A percentile compares a stretch with the other conserved stretches of the same genome.
These are phyloP conservation scores for Plecturocebus donacophilus DNA, from an alignment of 2,113 vertebrate genomes.

Conservation along the genomic window DNA sequence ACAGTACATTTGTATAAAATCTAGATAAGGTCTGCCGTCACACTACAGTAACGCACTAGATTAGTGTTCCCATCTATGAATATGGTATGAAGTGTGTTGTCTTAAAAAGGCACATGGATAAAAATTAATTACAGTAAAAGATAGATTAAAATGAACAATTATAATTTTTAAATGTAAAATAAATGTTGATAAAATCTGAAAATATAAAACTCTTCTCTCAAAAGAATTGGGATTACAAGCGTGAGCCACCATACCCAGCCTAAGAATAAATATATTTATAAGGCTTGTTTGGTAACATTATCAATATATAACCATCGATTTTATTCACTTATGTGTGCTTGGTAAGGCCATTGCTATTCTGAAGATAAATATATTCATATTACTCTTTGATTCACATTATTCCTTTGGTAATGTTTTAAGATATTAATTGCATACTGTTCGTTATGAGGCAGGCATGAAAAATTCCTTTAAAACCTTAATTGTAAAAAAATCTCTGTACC, in stretches of 20 bases:
- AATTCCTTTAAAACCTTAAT: background rate
- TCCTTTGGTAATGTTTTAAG: background rate
- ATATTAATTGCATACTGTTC: background rate
- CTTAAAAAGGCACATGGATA: background rate
- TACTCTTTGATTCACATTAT: background rate
- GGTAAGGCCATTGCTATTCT: background rate
- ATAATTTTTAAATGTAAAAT: background rate
- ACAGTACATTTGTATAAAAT: background rate
- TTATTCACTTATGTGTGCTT: background rate
- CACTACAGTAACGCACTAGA: background rate
- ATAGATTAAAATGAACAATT: background rate
- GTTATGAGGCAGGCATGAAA: background rate
- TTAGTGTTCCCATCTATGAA: background rate
- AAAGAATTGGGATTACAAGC: background rate
- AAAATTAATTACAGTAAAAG: background rate
- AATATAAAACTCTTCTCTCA: background rate
- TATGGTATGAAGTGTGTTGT: background rate
- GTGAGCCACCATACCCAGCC: too few relatives aligned
- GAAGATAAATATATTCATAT: background rate
- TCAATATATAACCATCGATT: background rate
- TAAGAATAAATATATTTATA: background rate
- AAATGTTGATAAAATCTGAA: constrained; percentile 2
- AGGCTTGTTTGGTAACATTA: background rate
- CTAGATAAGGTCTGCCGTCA: background rate
- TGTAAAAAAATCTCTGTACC: background rate